phyloP scores from a whole-genome alignment of 2,797 vertebrate genomes.

The Sternotherus odoratus region DNA sequence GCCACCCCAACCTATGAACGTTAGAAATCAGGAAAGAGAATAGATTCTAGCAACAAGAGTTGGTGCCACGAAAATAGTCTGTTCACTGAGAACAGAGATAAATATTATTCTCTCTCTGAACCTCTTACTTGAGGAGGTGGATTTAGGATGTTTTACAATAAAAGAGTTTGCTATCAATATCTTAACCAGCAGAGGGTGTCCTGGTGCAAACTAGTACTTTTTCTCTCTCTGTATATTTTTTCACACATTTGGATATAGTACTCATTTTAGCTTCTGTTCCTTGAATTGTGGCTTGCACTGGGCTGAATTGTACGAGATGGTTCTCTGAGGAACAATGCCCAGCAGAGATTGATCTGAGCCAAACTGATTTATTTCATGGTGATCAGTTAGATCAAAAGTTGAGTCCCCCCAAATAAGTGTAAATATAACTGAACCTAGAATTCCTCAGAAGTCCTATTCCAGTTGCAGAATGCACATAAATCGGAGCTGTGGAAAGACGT shows the following conservation, averaged over 20 bases:
- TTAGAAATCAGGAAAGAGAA: not conserved
- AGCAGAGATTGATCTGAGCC: not conserved
- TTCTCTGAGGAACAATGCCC: not conserved
- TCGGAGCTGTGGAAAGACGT: not conserved
- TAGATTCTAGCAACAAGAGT: not conserved
- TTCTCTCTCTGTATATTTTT: not conserved
- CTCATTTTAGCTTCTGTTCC: not conserved
- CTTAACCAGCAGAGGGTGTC: constrained; percentile 23
- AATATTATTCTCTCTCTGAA: not conserved
- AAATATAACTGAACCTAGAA: not conserved
- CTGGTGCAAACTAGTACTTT: not conserved
- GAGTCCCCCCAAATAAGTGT: not conserved
- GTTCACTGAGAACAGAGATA: not conserved
- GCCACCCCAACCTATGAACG: not conserved
- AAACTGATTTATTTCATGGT: not conserved
- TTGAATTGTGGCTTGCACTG: not conserved
- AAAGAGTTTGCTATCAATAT: not conserved
- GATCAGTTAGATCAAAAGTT: not conserved
- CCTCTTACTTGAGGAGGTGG: not conserved
- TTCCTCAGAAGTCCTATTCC: not conserved
- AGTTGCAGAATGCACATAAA: not conserved
- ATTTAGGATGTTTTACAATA: not conserved
- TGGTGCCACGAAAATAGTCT: not conserved
- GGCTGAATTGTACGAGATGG: not conserved
- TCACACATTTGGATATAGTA: not conserved